phyloP scores from a whole-genome alignment of 2,888 invertebrate genomes.

The Dasysyrphus albostriatus region DNA sequence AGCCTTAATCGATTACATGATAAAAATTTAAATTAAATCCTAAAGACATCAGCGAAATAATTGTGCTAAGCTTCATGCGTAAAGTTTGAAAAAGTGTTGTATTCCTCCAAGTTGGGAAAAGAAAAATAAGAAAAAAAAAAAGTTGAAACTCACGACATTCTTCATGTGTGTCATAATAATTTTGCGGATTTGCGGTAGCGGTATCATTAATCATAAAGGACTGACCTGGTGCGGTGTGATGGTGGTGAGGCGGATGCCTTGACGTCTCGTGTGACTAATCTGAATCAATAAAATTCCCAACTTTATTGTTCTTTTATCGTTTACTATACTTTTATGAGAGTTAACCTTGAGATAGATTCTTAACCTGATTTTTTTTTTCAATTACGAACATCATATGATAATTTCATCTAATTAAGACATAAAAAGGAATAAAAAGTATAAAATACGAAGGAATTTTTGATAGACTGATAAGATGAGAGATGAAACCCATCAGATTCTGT shows the following conservation, averaged over 20 bases:
- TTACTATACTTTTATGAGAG: not conserved
- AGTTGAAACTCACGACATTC: conserved; percentile 23
- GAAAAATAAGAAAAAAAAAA: not conserved
- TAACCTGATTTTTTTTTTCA: not conserved
- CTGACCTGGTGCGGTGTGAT: not conserved
- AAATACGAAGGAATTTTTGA: not conserved
- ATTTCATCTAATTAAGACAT: conserved; percentile 8
- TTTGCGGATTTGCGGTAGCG: not conserved
- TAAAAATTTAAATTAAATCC: conserved; percentile 66
- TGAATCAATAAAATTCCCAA: not conserved
- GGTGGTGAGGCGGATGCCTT: conserved; percentile 27
- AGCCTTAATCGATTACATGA: conserved; percentile 72
- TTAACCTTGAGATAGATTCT: conserved; percentile 24
- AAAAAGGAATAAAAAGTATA: not conserved
- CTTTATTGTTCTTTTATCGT: conserved; percentile 6
- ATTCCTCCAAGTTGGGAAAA: conserved; percentile 52
- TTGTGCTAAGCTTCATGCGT: conserved; percentile 45
- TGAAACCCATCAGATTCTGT: too few relatives aligned
- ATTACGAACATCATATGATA: not conserved
- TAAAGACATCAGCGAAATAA: not conserved
- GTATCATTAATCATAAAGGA: conserved; percentile 32
- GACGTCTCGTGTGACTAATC: conserved; percentile 29
- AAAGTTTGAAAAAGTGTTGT: conserved; percentile 51
- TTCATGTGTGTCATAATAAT: conserved; percentile 29
- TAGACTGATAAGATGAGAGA: too few relatives aligned